Evolutionary conservation across 2,113 vertebrate genomes (phyloP).

Genomic region (Vicugna pacos): DNA sequence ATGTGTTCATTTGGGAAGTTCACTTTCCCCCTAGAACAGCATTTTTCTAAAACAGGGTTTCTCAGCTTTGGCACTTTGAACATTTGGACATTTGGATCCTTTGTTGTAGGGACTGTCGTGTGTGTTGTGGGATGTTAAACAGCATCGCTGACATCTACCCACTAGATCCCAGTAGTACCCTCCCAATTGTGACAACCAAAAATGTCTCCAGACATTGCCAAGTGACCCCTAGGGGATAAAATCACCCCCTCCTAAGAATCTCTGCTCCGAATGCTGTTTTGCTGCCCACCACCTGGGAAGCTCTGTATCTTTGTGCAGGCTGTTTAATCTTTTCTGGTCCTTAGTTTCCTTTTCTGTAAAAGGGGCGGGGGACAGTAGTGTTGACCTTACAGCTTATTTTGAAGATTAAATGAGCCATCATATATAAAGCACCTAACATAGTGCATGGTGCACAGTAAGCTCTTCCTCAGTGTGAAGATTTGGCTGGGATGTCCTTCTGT

Average conservation of each 20-base stretch:
- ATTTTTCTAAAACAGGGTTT: not conserved
- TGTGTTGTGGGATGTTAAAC: not conserved
- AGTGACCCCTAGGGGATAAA: not conserved
- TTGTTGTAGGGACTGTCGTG: not conserved
- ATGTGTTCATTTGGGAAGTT: not conserved
- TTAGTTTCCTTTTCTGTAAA: not conserved
- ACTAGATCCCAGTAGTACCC: not conserved
- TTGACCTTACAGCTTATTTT: not conserved
- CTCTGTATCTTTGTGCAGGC: not conserved
- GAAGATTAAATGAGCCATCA: not conserved
- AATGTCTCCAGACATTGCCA: not conserved
- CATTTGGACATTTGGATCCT: not conserved
- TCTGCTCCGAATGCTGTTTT: not conserved
- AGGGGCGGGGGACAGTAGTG: not conserved
- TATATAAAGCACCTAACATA: not conserved
- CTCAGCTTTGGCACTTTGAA: not conserved
- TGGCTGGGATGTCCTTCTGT: not conserved
- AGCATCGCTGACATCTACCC: not conserved
- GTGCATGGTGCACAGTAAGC: not conserved
- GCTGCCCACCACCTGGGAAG: rapidly evolving
- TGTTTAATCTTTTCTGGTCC: too few species aligned
- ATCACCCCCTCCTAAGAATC: not conserved
- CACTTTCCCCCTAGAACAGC: rapidly evolving
- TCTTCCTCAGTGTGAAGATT: not conserved
- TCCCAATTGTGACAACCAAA: not conserved